Percentiles rank a stretch among this genome's conserved stretches.
Conservation (phyloP, 2,797 vertebrate species). For the Enteromius treurensis region DNA sequence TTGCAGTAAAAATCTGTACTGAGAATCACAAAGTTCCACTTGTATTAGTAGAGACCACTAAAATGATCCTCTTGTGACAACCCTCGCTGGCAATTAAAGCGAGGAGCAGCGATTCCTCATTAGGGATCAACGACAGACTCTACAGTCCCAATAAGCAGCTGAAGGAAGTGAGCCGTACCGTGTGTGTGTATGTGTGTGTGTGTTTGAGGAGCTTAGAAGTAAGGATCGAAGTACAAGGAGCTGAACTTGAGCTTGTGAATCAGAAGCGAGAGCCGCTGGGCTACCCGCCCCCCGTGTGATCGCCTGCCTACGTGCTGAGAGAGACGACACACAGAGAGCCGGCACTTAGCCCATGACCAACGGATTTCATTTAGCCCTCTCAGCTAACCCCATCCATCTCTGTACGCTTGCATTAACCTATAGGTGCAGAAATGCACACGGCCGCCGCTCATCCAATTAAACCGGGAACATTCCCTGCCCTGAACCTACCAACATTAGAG, state of each 20-base stretch:
- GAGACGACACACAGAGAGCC: conserved; percentile 12
- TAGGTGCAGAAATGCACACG: conserved; percentile 39
- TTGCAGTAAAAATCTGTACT: background rate
- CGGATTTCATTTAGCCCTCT: conserved; percentile 62
- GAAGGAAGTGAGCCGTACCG: background rate
- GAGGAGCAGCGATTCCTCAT: background rate
- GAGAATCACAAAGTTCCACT: background rate
- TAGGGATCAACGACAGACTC: background rate
- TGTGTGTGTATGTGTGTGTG: conserved; percentile 36
- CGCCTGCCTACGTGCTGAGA: conserved; percentile 61
- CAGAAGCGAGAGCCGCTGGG: conserved; percentile 16
- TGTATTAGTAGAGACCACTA: background rate
- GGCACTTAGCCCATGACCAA: conserved; percentile 57
- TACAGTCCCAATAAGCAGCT: conserved; percentile 40
- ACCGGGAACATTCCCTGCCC: conserved; percentile 33
- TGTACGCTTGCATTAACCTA: conserved; percentile 53
- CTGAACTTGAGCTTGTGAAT: conserved; percentile 55
- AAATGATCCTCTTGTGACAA: background rate
- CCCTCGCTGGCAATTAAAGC: background rate
- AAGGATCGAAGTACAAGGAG: conserved; percentile 41
- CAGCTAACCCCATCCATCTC: conserved; percentile 61
- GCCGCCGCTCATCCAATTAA: conserved; percentile 64
- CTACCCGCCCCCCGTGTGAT: background rate
- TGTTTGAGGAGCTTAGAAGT: conserved; percentile 37
- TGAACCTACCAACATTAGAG: background rate